Evolutionary conservation across 2,888 invertebrate species (phyloP), one percentile per base, ranked within the genome.

Genomic region (Neoaliturus tenellus): DNA sequence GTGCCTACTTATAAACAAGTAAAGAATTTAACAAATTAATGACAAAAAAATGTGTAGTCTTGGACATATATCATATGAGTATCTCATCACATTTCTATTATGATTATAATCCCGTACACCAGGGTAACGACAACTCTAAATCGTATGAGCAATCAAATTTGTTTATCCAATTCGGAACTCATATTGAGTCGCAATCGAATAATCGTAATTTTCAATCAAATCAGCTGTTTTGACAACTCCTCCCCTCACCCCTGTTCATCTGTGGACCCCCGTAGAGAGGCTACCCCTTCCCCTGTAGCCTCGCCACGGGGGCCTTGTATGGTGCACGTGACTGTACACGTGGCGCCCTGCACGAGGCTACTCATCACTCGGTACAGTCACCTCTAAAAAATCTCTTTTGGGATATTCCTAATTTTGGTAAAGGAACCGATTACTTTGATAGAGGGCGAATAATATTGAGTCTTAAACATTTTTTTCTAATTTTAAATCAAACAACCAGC

Each of bases 271-370:
- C 12, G 62, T 14, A 4, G 55, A 55, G 55, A 20, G 23, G 3
- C 55, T 20, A 20, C 55, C 55, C 55, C 48, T 8, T 8, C 12
- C 55, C 55, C 48, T 8, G 48, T 25, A 3, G 62, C n/a, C n/a
- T 5, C 71, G 39, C 41, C 71, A 39, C 71, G 48, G 75, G 75
- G 28, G 75, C 25, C 75, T 44, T 25, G 28, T 25, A 28, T 28
- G 25, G 75, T 0, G 75, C 75, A 75, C 75, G 75, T 75, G 75
- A 75, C 75, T 75, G 75, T 75, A 75, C 75, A 75, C 75, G 75
- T 75, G 75, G 5, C 41, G 12, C 25, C 4, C 75, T 12, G 75
- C 71, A 71, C 71, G 71, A 1, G 71, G 35, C 35, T 4, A 39
- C 39, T 71, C 71, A 71, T 71, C 35, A 39, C 71, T 23, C 1